Conservation (phyloP, 2,797 vertebrate genomes). For the Squalus acanthias region DNA sequence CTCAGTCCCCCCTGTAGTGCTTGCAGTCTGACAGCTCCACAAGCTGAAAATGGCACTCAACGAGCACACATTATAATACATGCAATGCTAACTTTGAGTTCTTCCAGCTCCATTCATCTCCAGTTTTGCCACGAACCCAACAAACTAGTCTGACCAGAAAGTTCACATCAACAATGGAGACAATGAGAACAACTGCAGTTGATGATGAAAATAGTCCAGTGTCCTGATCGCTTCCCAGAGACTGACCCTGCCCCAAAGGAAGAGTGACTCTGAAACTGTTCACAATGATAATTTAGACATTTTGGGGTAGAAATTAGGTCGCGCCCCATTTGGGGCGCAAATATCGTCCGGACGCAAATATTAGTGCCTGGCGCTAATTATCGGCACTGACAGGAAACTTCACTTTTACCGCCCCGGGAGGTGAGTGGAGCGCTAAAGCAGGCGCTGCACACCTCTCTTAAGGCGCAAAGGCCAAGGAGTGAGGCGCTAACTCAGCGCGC, state of each 20-base stretch:
- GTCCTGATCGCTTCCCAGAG: neutral
- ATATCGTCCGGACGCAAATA: no score
- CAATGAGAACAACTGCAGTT: neutral
- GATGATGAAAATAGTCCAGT: neutral
- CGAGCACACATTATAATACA: neutral
- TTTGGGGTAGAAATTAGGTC: no score
- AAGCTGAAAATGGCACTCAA: neutral
- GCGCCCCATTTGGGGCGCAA: no score
- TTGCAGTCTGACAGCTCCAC: neutral
- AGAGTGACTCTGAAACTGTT: neutral
- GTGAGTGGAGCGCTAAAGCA: no score
- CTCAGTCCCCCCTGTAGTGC: neutral
- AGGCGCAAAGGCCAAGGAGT: no score
- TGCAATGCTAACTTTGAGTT: neutral
- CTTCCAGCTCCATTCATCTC: neutral
- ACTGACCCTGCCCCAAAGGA: neutral
- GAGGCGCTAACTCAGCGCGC: no score
- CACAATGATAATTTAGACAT: neutral
- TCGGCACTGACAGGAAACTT: no score
- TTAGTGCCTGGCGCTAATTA: no score
- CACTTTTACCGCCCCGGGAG: no score
- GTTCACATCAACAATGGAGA: neutral
- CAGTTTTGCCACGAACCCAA: neutral
- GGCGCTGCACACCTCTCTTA: no score
- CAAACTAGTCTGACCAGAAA: neutral